Percentiles rank a stretch among this genome's conserved stretches.
Conservation (phyloP, 2,888 invertebrate genomes). For the Andrena chrysosceles region DNA sequence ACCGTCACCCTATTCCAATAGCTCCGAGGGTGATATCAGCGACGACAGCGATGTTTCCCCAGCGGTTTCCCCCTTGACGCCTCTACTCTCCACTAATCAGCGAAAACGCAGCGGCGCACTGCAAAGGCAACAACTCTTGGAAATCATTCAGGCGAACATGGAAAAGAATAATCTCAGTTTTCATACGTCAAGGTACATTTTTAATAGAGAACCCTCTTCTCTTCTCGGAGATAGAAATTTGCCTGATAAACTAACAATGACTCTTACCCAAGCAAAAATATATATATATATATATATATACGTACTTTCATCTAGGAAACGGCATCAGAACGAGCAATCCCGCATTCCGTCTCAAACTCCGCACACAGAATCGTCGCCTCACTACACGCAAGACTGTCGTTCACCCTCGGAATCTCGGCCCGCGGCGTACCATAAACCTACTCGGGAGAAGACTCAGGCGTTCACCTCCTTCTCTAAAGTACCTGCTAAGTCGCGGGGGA, state of each 20-base stretch:
- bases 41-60: conserved; percentile 81
- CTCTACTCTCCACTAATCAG: conserved; percentile 85
- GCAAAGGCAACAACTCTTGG: conserved; percentile 93
- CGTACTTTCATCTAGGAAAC: conserved; percentile 75
- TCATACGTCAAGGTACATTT: conserved; percentile 91
- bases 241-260: too few species aligned
- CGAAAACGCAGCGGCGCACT: conserved; percentile 90
- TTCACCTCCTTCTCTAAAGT: conserved; percentile 75
- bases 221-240: too few species aligned
- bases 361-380: conserved; percentile 74
- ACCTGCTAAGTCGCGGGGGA: conserved; percentile 74
- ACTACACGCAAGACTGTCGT: conserved; percentile 61
- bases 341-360: conserved; percentile 77
- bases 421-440: conserved; percentile 78
- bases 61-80: conserved; percentile 80
- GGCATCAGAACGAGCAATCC: conserved; percentile 80
- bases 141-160: conserved; percentile 96
- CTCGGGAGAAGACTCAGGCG: conserved; percentile 77
- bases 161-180: conserved; percentile 95
- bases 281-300: too few species aligned
- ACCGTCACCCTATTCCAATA: conserved; percentile 82
- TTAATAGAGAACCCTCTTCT: conserved; percentile 5
- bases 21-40: conserved; percentile 82
- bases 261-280: too few species aligned
- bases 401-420: conserved; percentile 69